phyloP scores from a whole-genome alignment of 2,888 invertebrate genomes.

The Dromius quadrimaculatus region DNA sequence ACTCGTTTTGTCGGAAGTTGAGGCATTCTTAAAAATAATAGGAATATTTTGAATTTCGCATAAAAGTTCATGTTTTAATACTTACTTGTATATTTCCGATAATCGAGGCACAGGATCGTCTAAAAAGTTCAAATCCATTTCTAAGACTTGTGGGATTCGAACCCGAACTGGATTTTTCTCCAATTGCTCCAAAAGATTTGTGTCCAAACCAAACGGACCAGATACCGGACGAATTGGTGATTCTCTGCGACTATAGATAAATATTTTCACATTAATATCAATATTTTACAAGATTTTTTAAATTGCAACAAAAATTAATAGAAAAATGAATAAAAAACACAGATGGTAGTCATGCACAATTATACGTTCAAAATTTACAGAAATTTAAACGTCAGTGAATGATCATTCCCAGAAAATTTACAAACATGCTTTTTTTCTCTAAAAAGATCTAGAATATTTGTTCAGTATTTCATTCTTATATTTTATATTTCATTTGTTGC shows the following conservation, averaged over 20 bases:
- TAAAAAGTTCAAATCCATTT: slow-evolving; percentile 64
- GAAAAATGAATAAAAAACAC: no score
- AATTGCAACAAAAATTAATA: no score
- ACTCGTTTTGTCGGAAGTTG: background rate
- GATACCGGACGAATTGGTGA: slow-evolving; percentile 62
- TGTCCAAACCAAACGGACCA: slow-evolving; percentile 85
- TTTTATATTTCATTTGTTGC: no score
- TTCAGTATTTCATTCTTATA: no score
- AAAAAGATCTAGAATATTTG: no score
- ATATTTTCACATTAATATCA: background rate
- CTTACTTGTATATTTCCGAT: slow-evolving; percentile 33
- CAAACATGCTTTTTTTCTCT: no score
- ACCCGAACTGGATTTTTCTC: slow-evolving; percentile 67
- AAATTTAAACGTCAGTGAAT: no score
- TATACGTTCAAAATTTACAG: no score
- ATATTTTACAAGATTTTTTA: no score
- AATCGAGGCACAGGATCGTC: slow-evolving; percentile 57
- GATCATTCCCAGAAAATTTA: no score
- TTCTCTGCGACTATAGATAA: slow-evolving; percentile 20
- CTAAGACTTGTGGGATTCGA: slow-evolving; percentile 64
- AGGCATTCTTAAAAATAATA: background rate
- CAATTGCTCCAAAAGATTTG: slow-evolving; percentile 77
- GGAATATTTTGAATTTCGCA: no score
- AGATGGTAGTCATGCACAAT: no score
- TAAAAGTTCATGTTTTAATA: background rate